Evolutionary conservation across 2,888 invertebrate genomes (phyloP).

Genomic region (Nasonovia ribisnigri): DNA sequence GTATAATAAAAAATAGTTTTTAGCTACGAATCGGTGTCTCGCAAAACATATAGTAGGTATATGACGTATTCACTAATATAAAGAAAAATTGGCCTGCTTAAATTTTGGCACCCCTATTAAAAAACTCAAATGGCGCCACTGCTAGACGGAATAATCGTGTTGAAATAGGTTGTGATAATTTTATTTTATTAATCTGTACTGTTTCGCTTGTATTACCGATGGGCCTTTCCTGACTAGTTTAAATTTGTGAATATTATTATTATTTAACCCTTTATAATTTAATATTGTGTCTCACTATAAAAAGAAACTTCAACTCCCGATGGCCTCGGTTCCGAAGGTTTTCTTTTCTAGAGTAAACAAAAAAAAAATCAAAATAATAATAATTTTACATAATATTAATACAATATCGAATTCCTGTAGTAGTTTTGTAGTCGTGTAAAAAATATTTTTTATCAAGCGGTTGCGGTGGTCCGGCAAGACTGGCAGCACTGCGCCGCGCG

Average conservation of each 20-base stretch:
- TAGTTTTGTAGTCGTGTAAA: not conserved
- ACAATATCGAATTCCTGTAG: not conserved
- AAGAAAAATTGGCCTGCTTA: too few species aligned
- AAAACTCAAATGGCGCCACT: too few species aligned
- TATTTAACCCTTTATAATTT: not conserved
- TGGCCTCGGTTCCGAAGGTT: not conserved
- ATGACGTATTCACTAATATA: too few species aligned
- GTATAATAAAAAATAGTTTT: too few species aligned
- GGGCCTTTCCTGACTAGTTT: too few species aligned
- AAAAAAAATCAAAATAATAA: not conserved
- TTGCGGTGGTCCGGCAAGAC: not conserved
- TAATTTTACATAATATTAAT: not conserved
- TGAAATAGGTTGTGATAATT: too few species aligned
- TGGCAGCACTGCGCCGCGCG: constrained; percentile 48
- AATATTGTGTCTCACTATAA: not conserved
- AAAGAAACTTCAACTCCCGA: not conserved
- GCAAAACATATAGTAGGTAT: too few species aligned
- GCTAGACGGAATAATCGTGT: too few species aligned
- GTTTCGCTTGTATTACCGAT: too few species aligned
- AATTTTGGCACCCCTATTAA: too few species aligned
- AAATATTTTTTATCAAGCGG: not conserved
- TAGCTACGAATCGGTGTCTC: too few species aligned
- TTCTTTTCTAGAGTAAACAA: not conserved
- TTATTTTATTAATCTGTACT: too few species aligned
- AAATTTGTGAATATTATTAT: not conserved